Evolutionary conservation across 2,113 vertebrate genomes (phyloP).

Genomic region (Microcebus tavaratra): DNA sequence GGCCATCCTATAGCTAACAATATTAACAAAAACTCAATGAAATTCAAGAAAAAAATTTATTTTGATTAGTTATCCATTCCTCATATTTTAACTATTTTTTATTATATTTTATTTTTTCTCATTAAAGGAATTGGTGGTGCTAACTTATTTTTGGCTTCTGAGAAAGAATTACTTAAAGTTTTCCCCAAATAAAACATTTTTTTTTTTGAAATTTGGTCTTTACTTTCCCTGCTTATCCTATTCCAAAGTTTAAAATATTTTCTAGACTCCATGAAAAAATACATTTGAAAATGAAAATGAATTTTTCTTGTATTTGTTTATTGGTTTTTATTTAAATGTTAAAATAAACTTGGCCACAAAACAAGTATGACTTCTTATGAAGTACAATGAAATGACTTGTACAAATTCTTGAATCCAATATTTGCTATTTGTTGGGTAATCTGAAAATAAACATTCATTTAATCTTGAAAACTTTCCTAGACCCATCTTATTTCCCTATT

Average conservation of each 20-base stretch:
- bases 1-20: not conserved
- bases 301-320: conserved; percentile 24
- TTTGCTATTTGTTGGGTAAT: not conserved
- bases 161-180: not conserved
- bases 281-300: conserved; percentile 15
- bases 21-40: not conserved
- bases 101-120: not conserved
- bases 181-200: not conserved
- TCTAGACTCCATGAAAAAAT: conserved; percentile 22
- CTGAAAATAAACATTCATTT: not conserved
- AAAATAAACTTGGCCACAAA: conserved; percentile 37
- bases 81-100: conserved; percentile 29
- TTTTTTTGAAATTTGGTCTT: not conserved
- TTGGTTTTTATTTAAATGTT: conserved; percentile 45
- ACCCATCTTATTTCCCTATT: not conserved
- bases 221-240: not conserved
- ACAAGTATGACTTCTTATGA: not conserved
- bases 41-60: not conserved
- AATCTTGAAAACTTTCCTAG: not conserved
- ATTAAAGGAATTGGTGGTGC: not conserved
- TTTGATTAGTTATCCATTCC: not conserved
- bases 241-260: conserved; percentile 46
- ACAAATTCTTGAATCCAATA: conserved; percentile 15
- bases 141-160: not conserved
- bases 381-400: conserved; percentile 1